Base-by-base conservation (phyloP, 2,797 vertebrate genomes). In the Numenius phaeopus region DNA sequence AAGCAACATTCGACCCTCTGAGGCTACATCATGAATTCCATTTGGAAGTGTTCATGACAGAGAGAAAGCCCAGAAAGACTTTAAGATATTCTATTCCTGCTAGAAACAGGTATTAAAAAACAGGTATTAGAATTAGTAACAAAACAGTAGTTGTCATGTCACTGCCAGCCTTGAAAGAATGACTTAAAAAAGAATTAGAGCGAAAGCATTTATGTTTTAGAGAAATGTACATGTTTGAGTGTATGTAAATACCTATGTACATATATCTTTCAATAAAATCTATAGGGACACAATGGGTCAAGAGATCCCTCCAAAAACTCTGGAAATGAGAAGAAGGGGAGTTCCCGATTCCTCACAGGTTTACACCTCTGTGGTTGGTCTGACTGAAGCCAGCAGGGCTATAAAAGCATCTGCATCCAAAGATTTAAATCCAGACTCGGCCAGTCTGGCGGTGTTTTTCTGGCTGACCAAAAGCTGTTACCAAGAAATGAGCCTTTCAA, bases 291-390 rank as follows among this genome's bases (percentile, higher is more conserved):
- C 11, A 54, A 16, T 19, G 44, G 42, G 20, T 47, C 49, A 54
- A 39, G 57, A 83, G 14, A 75, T 52, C 13, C 32, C 24, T 83
- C 50, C 46, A 47, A 42, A 58, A 88, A 61, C 30, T 58, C 46
- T 37, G 22, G 26, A 46, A 80, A 57, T 10, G 1, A 69, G 32
- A 89, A 59, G 26, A 87, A 57, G 1, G 0, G 0, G 5, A 76
- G 9, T 9, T 34, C 22, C 10, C 2, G 2, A 6, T n/a, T 80
- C 27, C 37, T 91, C 34, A 20, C 65, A 78, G 39, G 44, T 62
- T 83, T 65, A 6, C 39, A 61, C 21, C 39, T 83, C 67, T 46
- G 21, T 37, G 50, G 23, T 52, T 57, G 34, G 18, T 72, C 37
- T 62, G 73, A 52, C 32, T 57, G n/a, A 75, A 87, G 66, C 40